Conservation (phyloP, 2,888 invertebrate species). For the Zootermopsis nevadensis region DNA sequence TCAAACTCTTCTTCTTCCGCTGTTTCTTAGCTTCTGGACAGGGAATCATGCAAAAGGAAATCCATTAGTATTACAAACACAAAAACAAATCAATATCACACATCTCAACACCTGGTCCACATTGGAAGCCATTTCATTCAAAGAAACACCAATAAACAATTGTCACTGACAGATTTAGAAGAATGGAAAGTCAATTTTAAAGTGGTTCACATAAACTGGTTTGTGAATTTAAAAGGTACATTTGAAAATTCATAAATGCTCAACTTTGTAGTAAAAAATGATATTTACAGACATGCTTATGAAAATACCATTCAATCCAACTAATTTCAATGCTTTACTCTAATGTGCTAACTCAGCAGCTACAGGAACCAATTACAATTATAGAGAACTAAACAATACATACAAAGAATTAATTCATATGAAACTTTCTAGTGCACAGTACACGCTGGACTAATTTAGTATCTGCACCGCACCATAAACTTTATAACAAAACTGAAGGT, state of each 20-base stretch:
- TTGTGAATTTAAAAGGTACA: slow-evolving; percentile 18
- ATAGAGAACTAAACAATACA: too few relatives aligned
- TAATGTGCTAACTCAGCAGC: too few relatives aligned
- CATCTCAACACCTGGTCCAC: slow-evolving; percentile 46
- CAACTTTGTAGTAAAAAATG: background rate
- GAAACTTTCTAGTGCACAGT: too few relatives aligned
- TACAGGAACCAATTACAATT: too few relatives aligned
- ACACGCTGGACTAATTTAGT: too few relatives aligned
- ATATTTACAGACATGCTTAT: background rate
- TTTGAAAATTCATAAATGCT: slow-evolving; percentile 27
- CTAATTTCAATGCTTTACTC: too few relatives aligned
- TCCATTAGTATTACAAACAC: slow-evolving; percentile 55
- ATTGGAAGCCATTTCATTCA: slow-evolving; percentile 43
- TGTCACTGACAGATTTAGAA: slow-evolving; percentile 38
- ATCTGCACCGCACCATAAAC: too few relatives aligned
- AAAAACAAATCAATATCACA: slow-evolving; percentile 52
- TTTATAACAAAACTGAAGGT: too few relatives aligned
- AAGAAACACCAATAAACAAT: slow-evolving; percentile 36
- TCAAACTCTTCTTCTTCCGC: slow-evolving; percentile 91
- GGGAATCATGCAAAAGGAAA: slow-evolving; percentile 61
- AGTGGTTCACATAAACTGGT: slow-evolving; percentile 30
- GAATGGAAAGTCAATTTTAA: slow-evolving; percentile 15
- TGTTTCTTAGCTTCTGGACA: slow-evolving; percentile 93
- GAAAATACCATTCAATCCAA: too few relatives aligned
- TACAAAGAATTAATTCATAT: too few relatives aligned